Base-by-base conservation (phyloP, 2,797 vertebrate species). In the Phataginus tricuspis region DNA sequence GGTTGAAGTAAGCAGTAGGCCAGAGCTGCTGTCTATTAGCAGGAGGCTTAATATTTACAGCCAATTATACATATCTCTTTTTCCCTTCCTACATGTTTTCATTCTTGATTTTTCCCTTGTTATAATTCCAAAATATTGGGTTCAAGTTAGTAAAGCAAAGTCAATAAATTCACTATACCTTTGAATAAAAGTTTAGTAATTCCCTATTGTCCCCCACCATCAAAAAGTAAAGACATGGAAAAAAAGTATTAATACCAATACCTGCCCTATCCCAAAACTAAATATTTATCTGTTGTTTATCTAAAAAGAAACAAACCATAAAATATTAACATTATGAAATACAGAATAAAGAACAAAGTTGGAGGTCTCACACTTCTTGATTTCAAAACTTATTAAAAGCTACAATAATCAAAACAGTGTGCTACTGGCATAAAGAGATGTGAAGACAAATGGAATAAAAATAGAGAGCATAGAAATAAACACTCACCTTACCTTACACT, bases 161-260 rank as follows among this genome's bases (percentile, higher is more conserved):
- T 53, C 25, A 88, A 94, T 27, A 85, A 34, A 85, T 69, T 80
- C 18, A 79, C 64, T 16, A 61, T 21, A 87, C 37, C 18, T 53
- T 71, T 37, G 39, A 92, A 80, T 34, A 84, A 61, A 95, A 92
- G 3, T 64, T 91, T 94, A 90, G n/a, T 57, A 91, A 90, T 21
- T 39, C 34, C 42, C 27, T 80, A 55, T 15, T 45, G 42, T 83
- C 31, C 37, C 16, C 31, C 10, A 75, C 21, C 16, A 77, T 29
- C 21, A 61, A 89, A 69, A 84, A 87, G 59, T 45, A 87, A 87
- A 91, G 74, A 75, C 14, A 72, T 18, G 13, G 1, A 7, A 21
- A 21, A 57, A 64, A 63, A 45, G 34, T 29, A 71, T 19, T 94
- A 55, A 94, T 83, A 85, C 16, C 31, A 86, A 29, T 37, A 85